Conservation (phyloP, 2,888 invertebrate species). For the Drosophila tripunctata region DNA sequence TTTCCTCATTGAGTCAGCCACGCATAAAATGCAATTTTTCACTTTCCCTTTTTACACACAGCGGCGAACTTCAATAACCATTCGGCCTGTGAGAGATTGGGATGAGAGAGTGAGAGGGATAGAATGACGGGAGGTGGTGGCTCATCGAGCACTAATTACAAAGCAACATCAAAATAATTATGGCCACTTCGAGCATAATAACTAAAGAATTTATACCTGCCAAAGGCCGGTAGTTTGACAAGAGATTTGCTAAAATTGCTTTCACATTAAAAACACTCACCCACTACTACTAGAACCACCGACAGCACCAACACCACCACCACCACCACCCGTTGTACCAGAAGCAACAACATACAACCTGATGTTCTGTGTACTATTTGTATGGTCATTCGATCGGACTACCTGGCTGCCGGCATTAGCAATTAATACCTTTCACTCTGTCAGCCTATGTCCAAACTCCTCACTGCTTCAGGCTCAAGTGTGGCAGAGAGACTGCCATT, state of each 20-base stretch:
- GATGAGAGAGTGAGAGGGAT: not conserved
- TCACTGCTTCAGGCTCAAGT: slow-evolving; percentile 6
- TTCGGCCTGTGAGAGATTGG: not conserved
- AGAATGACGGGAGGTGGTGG: slow-evolving; percentile 32
- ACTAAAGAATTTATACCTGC: slow-evolving; percentile 71
- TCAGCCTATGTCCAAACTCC: slow-evolving; percentile 42
- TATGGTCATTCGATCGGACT: slow-evolving; percentile 46
- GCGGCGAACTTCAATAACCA: slow-evolving; percentile 45
- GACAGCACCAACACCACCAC: slow-evolving; percentile 3
- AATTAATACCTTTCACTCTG: slow-evolving; percentile 80
- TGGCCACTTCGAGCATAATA: slow-evolving; percentile 78
- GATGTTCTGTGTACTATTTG: slow-evolving; percentile 2
- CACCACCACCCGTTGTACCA: slow-evolving; percentile 1
- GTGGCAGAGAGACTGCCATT: slow-evolving; percentile 40
- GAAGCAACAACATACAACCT: no score
- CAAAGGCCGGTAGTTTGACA: slow-evolving; percentile 50
- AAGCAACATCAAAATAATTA: slow-evolving; percentile 81
- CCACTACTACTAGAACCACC: slow-evolving; percentile 56
- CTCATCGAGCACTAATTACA: slow-evolving; percentile 79
- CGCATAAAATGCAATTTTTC: slow-evolving; percentile 77
- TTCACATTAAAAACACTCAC: slow-evolving; percentile 77
- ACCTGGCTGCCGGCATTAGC: slow-evolving; percentile 64
- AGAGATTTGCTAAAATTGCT: slow-evolving; percentile 74
- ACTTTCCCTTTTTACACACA: slow-evolving; percentile 72
- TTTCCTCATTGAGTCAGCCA: slow-evolving; percentile 65